Evolutionary conservation across 2,888 invertebrate genomes (phyloP).

Genomic region (Dione juno): DNA sequence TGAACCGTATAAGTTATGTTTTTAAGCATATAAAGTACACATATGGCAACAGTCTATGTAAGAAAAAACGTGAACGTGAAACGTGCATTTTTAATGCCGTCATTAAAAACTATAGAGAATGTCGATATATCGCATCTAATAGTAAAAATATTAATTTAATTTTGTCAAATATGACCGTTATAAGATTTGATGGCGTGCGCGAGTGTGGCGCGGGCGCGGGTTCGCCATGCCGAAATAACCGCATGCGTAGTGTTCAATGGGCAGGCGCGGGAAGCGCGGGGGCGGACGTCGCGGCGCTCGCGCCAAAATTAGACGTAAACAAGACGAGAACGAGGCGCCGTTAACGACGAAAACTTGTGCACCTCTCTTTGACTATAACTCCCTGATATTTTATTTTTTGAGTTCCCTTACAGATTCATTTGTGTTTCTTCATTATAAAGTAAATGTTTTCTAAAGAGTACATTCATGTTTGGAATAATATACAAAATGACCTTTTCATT

Average conservation of each 20-base stretch:
- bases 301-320: constrained; percentile 84
- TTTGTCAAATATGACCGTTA: constrained; percentile 41
- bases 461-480: neutral
- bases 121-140: neutral
- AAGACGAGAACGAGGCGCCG: constrained; percentile 78
- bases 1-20: too few relatives aligned
- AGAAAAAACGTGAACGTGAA: too few relatives aligned
- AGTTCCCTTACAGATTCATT: neutral
- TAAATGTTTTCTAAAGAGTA: neutral
- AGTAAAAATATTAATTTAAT: constrained; percentile 16
- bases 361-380: constrained; percentile 26
- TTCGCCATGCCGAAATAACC: constrained; percentile 75
- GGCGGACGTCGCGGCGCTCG: constrained; percentile 78
- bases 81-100: neutral
- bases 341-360: constrained; percentile 47
- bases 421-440: neutral
- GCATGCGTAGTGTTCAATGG: constrained; percentile 79
- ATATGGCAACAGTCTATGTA: too few relatives aligned
- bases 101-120: neutral
- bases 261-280: constrained; percentile 65
- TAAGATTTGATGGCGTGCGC: constrained; percentile 18
- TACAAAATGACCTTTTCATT: neutral
- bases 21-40: too few relatives aligned
- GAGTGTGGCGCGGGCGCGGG: constrained; percentile 54
- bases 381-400: neutral